A percentile compares a stretch with the other conserved stretches of the same genome.
These are phyloP conservation scores for Dynastes maya DNA, from an alignment of 2,888 invertebrate genomes.

Conservation along the genomic window DNA sequence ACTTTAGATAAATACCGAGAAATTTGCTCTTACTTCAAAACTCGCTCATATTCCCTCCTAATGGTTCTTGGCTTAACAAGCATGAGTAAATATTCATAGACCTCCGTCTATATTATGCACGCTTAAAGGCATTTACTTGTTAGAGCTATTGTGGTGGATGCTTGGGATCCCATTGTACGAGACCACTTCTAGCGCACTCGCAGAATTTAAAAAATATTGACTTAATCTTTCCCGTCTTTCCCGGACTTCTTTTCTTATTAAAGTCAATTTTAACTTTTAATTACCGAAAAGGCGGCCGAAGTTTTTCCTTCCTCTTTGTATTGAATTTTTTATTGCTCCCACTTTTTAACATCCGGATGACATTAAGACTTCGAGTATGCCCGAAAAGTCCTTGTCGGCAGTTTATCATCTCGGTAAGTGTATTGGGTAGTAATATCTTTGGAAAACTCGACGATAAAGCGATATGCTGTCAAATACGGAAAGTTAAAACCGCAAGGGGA, in stretches of 20 bases:
- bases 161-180: neutral
- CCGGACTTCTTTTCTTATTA: conserved; percentile 30
- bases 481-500: neutral
- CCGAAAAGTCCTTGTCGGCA: neutral
- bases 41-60: too few relatives aligned
- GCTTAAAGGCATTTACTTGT: conserved; percentile 4
- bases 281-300: conserved; percentile 27
- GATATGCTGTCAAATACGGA: neutral
- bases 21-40: too few relatives aligned
- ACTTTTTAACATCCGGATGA: conserved; percentile 30
- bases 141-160: neutral
- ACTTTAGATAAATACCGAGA: too few relatives aligned
- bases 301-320: conserved; percentile 27
- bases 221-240: conserved; percentile 30
- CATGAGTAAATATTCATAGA: conserved; percentile 2
- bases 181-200: conserved; percentile 11
- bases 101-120: neutral
- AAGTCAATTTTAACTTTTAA: conserved; percentile 41
- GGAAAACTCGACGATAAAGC: neutral
- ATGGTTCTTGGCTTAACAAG: neutral
- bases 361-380: conserved; percentile 2
- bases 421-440: conserved; percentile 7
- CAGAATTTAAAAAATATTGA: conserved; percentile 35
- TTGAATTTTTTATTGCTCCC: conserved; percentile 37
- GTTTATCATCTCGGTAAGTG: conserved; percentile 17